A percentile compares a stretch with the other conserved stretches of the same genome.
phyloP scores from a whole-genome alignment of 92 coral and sea anemone species.

The Phenganax subtilis region DNA sequence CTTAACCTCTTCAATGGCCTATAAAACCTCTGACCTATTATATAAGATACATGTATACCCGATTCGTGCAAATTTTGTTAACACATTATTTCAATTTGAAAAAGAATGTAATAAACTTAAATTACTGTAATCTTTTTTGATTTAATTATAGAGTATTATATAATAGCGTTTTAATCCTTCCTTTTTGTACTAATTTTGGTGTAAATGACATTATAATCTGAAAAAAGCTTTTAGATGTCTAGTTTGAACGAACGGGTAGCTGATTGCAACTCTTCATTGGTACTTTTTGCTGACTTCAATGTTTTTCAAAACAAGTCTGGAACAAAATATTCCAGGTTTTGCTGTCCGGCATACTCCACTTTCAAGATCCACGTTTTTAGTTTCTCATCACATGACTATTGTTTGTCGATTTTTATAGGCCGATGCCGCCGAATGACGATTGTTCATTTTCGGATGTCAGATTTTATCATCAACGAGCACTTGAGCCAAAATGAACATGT shows the following conservation, averaged over 20 bases:
- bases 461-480: not conserved
- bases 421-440: not conserved
- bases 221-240: no score
- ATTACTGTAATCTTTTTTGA: no score
- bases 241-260: no score
- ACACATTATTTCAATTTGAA: not conserved
- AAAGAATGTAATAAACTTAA: no score
- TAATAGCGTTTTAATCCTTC: no score
- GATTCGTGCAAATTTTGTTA: not conserved
- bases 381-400: conserved; percentile 9
- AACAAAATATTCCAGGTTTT: not conserved
- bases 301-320: no score
- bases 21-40: not conserved
- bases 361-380: not conserved
- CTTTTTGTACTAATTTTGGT: no score
- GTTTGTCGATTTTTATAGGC: conserved; percentile 20
- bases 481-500: not conserved
- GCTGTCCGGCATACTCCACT: not conserved
- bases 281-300: no score
- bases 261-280: no score
- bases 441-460: conserved; percentile 4
- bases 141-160: no score
- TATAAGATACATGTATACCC: not conserved
- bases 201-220: no score
- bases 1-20: no score